Evolutionary conservation across 2,888 invertebrate genomes (phyloP).

Genomic region (Acholoe squamosa): DNA sequence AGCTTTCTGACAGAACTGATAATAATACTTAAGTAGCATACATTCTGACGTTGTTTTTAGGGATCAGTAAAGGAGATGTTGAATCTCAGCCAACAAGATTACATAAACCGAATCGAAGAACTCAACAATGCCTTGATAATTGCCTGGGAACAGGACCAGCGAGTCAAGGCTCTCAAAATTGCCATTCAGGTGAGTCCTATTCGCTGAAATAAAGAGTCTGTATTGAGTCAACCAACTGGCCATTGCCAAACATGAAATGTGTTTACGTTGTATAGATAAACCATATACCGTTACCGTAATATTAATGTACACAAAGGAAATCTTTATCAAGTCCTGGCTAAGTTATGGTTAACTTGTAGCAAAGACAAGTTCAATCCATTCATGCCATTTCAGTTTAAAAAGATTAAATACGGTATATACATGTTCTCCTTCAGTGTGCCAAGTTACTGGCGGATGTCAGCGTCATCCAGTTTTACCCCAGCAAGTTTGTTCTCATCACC

Average conservation of each 20-base stretch:
- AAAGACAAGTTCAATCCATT: too few species aligned
- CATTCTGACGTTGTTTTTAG: slow-evolving; percentile 67
- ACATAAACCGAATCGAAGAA: slow-evolving; percentile 93
- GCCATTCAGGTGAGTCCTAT: slow-evolving; percentile 89
- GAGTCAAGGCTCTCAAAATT: slow-evolving; percentile 95
- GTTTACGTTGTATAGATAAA: too few species aligned
- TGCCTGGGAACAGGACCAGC: slow-evolving; percentile 97
- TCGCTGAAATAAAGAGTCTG: not conserved
- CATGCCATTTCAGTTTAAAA: too few species aligned
- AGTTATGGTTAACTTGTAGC: too few species aligned
- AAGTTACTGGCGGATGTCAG: slow-evolving; percentile 94
- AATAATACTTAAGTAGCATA: not conserved
- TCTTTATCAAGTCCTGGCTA: too few species aligned
- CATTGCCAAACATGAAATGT: too few species aligned
- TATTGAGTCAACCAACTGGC: too few species aligned
- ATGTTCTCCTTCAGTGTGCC: slow-evolving; percentile 88
- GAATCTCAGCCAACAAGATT: slow-evolving; percentile 96
- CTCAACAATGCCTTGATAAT: slow-evolving; percentile 94
- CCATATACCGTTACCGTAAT: too few species aligned
- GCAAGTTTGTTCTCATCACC: slow-evolving; percentile 97
- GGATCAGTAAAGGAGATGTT: slow-evolving; percentile 90
- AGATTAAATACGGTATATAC: not conserved
- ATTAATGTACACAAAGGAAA: too few species aligned
- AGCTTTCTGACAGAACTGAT: not conserved
- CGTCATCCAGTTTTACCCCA: slow-evolving; percentile 97